Conservation (phyloP, 2,888 invertebrate species). For the Xanthorhoe spadicearia region DNA sequence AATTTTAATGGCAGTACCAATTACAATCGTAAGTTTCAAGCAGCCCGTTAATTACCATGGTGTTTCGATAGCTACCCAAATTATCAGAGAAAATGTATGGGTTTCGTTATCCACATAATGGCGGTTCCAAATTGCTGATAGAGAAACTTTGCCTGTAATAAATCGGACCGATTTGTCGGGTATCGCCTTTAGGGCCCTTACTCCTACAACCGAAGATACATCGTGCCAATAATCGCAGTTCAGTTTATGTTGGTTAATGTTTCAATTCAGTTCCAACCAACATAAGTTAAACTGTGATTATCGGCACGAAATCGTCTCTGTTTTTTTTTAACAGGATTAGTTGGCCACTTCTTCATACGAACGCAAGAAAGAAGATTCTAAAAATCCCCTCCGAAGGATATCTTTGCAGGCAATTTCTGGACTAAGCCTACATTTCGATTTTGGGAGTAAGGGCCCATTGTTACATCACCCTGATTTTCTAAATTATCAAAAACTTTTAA, state of each 20-base stretch:
- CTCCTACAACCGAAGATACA: slow-evolving; percentile 39
- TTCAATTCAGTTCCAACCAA: too few relatives aligned
- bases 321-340: too few relatives aligned
- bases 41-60: slow-evolving; percentile 36
- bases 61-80: slow-evolving; percentile 40
- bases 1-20: slow-evolving; percentile 13
- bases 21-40: slow-evolving; percentile 29
- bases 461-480: slow-evolving; percentile 40
- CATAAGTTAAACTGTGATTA: too few relatives aligned
- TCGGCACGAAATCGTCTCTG: too few relatives aligned
- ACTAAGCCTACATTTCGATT: too few relatives aligned
- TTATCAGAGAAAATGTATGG: slow-evolving; percentile 42
- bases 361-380: too few relatives aligned
- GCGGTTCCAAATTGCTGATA: slow-evolving; percentile 73
- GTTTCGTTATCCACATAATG: slow-evolving; percentile 66
- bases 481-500: slow-evolving; percentile 48
- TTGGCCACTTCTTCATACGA: too few relatives aligned
- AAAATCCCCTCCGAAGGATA: too few relatives aligned
- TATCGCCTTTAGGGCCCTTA: slow-evolving; percentile 49
- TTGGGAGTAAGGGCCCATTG: slow-evolving; percentile 7
- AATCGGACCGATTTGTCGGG: slow-evolving; percentile 72
- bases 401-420: too few relatives aligned
- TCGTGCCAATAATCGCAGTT: too few relatives aligned
- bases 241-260: too few relatives aligned
- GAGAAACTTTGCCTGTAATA: slow-evolving; percentile 70